Evolutionary conservation across 2,888 invertebrate genomes (phyloP).

Genomic region (Cataglyphis rosenhaueri): DNA sequence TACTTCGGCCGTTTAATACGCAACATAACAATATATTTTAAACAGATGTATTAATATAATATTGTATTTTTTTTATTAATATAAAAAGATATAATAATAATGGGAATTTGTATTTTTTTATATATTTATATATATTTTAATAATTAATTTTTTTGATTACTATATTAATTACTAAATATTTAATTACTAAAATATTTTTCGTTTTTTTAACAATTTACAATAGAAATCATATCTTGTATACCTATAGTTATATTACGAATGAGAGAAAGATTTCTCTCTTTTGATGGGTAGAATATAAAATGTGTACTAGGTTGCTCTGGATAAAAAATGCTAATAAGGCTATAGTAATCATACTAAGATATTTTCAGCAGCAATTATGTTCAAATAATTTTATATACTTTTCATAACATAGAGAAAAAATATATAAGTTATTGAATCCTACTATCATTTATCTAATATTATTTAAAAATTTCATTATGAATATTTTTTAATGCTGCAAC

Average conservation of each 20-base stretch:
- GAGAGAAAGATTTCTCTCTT: not conserved
- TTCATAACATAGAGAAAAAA: not conserved
- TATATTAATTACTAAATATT: not conserved
- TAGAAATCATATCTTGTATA: constrained; percentile 3
- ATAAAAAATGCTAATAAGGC: not conserved
- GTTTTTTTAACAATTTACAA: not conserved
- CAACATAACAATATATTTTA: not conserved
- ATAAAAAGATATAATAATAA: not conserved
- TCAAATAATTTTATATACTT: not conserved
- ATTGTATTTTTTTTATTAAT: not conserved
- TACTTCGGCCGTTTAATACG: not conserved
- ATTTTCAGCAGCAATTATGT: not conserved
- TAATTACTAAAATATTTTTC: not conserved
- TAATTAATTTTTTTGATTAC: not conserved
- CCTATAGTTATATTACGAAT: not conserved
- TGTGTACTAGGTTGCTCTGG: not conserved
- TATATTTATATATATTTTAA: not conserved
- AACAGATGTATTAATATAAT: not conserved
- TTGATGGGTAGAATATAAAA: not conserved
- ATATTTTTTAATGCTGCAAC: not conserved
- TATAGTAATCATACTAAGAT: not conserved
- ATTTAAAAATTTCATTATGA: not conserved
- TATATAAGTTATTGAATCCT: not conserved
- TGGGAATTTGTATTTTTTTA: not conserved
- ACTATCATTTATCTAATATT: not conserved